Evolutionary conservation across 2,888 invertebrate genomes (phyloP).

Genomic region (Cartodere bifasciata): DNA sequence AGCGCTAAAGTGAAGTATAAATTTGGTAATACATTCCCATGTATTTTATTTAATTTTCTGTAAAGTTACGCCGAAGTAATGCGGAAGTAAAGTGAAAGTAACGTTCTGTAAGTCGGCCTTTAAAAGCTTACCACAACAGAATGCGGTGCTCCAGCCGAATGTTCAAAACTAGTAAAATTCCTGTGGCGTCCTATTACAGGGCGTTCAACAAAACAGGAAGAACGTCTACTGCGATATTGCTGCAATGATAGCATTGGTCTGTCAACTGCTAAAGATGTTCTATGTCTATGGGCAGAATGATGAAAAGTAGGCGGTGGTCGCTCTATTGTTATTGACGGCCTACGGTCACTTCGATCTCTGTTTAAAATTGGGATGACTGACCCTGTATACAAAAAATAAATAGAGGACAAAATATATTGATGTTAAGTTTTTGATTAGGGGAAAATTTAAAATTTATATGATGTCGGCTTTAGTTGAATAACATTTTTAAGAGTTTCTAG

Average conservation of each 20-base stretch:
- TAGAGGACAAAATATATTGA: too few species aligned
- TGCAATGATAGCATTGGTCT: slow-evolving; percentile 16
- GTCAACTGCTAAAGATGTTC: slow-evolving; percentile 16
- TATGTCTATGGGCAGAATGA: slow-evolving; percentile 17
- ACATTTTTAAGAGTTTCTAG: too few species aligned
- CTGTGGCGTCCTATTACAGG: slow-evolving; percentile 23
- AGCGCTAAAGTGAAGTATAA: too few species aligned
- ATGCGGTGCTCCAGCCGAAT: slow-evolving; percentile 19
- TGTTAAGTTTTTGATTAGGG: too few species aligned
- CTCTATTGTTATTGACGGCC: slow-evolving; percentile 29
- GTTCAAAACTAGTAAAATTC: slow-evolving; percentile 33
- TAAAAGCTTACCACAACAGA: slow-evolving; percentile 24
- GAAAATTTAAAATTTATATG: too few species aligned
- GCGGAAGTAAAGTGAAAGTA: too few species aligned
- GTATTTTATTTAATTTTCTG: too few species aligned
- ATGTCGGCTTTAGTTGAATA: too few species aligned
- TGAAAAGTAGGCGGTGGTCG: slow-evolving; percentile 21
- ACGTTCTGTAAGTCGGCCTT: slow-evolving; percentile 16
- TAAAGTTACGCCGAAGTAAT: too few species aligned
- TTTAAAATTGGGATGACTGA: slow-evolving; percentile 31
- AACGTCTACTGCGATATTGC: slow-evolving; percentile 22
- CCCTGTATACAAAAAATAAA: too few species aligned
- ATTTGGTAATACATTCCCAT: too few species aligned
- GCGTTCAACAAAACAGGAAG: slow-evolving; percentile 31
- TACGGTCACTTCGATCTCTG: slow-evolving; percentile 25